Percentiles rank a stretch among this genome's conserved stretches.
phyloP scores from a whole-genome alignment of 1,140 invertebrate species.

The Anastrepha ludens region DNA sequence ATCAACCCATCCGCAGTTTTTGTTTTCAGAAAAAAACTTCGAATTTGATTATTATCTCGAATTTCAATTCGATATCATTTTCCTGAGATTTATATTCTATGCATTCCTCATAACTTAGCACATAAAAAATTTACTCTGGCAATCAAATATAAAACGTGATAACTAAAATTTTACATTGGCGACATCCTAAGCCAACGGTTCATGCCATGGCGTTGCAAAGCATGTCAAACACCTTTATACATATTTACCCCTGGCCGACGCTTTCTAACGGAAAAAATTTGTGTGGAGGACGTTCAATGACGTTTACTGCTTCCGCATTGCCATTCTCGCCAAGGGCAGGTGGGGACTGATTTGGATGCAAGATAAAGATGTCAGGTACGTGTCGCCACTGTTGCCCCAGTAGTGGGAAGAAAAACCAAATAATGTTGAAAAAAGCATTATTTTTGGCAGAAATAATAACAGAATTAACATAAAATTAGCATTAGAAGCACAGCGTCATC shows the following conservation, averaged over 20 bases:
- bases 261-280: background rate
- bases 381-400: background rate
- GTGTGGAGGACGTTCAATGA: constrained; percentile 27
- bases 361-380: background rate
- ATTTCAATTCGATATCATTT: too few species aligned
- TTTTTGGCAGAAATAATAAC: background rate
- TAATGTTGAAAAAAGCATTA: background rate
- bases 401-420: background rate
- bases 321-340: background rate
- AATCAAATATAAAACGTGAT: background rate
- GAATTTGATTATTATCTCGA: too few species aligned
- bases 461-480: constrained; percentile 18
- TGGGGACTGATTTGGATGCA: background rate
- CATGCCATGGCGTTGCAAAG: background rate
- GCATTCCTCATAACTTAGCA: too few species aligned
- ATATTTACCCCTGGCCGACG: background rate
- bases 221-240: constrained; percentile 21
- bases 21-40: too few species aligned
- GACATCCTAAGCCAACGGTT: background rate
- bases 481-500: background rate
- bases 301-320: constrained; percentile 21
- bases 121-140: too few species aligned
- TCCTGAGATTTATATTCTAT: too few species aligned
- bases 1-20: too few species aligned
- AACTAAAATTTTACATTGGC: background rate